Percentiles rank a stretch among this genome's conserved stretches.
phyloP scores from a whole-genome alignment of 2,113 vertebrate genomes.

The Pterophyllum scalare region DNA sequence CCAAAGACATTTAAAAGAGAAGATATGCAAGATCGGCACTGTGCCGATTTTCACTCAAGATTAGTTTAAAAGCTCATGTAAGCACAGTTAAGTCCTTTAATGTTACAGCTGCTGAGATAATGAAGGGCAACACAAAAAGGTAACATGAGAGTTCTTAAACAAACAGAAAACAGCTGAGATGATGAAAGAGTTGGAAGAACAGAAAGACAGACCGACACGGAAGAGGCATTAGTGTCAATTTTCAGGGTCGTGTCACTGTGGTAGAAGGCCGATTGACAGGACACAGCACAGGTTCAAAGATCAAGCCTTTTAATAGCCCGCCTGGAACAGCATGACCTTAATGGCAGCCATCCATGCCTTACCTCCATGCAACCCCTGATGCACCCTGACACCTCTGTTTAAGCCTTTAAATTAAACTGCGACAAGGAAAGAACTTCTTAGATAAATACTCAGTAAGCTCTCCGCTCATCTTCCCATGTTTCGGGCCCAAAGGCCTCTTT shows the following conservation, averaged over 20 bases:
- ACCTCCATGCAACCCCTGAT: slow-evolving; percentile 30
- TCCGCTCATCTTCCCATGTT: slow-evolving; percentile 1
- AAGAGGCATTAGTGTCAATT: slow-evolving; percentile 55
- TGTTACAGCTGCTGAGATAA: neutral
- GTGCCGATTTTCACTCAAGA: slow-evolving; percentile 4
- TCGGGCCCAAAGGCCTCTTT: slow-evolving; percentile 2
- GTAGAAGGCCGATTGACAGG: slow-evolving; percentile 46
- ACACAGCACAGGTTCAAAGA: slow-evolving; percentile 60
- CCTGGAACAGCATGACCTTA: slow-evolving; percentile 50
- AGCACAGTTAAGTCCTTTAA: neutral
- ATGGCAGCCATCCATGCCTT: slow-evolving; percentile 37
- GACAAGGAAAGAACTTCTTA: slow-evolving; percentile 19
- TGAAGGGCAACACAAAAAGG: neutral
- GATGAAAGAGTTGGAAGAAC: slow-evolving; percentile 19
- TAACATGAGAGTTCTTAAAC: slow-evolving; percentile 13
- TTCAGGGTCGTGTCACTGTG: slow-evolving; percentile 66
- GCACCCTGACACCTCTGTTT: slow-evolving; percentile 5
- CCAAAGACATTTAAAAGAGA: neutral
- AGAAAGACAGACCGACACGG: slow-evolving; percentile 10
- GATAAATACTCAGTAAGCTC: slow-evolving; percentile 41
- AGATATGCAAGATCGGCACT: neutral
- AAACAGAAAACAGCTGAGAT: slow-evolving; percentile 20
- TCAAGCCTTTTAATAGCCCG: slow-evolving; percentile 66
- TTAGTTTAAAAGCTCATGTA: neutral
- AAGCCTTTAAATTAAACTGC: slow-evolving; percentile 27